Conservation (phyloP, 2,113 vertebrate genomes). For the Lamprotornis superbus region DNA sequence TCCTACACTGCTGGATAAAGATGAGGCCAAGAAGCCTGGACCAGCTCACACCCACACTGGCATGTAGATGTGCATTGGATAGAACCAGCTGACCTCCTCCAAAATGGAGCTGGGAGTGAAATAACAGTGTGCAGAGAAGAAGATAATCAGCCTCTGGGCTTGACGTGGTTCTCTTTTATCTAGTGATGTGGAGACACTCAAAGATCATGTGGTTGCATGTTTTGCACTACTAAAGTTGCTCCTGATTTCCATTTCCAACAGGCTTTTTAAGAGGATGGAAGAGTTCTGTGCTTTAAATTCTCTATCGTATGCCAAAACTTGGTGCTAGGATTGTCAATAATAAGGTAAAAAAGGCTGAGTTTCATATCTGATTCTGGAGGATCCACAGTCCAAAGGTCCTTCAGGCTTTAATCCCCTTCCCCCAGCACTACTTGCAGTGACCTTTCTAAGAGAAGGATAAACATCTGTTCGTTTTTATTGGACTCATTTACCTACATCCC, state of each 20-base stretch:
- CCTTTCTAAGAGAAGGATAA: background rate
- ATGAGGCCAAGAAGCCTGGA: background rate
- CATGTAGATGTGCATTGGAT: background rate
- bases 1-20: background rate
- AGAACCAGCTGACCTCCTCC: background rate
- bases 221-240: background rate
- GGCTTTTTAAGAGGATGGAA: background rate
- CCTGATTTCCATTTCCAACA: background rate
- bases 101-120: background rate
- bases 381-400: background rate
- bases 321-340: background rate
- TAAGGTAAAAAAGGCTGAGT: background rate
- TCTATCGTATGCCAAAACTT: rapidly evolving
- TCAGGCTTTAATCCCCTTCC: background rate
- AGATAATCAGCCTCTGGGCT: background rate
- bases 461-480: background rate
- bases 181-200: background rate
- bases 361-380: background rate
- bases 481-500: background rate
- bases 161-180: background rate
- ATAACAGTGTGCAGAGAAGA: background rate
- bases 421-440: background rate
- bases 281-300: background rate
- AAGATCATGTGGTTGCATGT: background rate
- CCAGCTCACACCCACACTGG: background rate